Base-by-base conservation (phyloP, 2,113 vertebrate genomes). In the Mus pahari region DNA sequence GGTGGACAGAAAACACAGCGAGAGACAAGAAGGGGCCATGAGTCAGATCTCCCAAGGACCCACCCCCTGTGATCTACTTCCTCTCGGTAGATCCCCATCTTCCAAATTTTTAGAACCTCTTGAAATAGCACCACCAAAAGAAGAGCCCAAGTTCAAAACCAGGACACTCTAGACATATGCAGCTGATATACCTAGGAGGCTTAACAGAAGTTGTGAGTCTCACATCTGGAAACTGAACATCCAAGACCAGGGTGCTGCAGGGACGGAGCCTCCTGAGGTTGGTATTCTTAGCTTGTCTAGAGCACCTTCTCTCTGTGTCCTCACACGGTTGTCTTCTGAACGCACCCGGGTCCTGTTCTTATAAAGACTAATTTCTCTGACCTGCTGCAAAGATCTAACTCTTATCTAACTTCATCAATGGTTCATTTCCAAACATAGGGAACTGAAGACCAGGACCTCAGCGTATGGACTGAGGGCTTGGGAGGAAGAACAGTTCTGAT, bases 291-390 rank as follows among this genome's bases (percentile, higher is more conserved):
- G 75, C 53, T 48, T 36, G 39, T 39, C 45, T 24, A 22, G 14
- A 77, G 50, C 9, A 2, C 48, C 74, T 60, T 60, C 83, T 55
- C 71, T 55, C 31, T 5, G 19, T n/a, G n/a, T 68, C 42, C 26
- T 55, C n/a, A 24, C 9, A 24, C 0, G 12, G 36, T 45, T 1
- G 0, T 39, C 60, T n/a, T 58, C 74, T 74, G 3, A 4, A 7
- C 5, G 19, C 33, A 31, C 48, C n/a, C 39, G 36, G 39, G 68
- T 87, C 64, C 48, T 48, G 33, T 81, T 45, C 58, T 73, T 39
- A 24, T 1, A 42, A n/a, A 31, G 33, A 58, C 12, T 1, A 7
- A 58, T 42, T 48, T 31, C 9, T 10, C 0, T 6, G n/a, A 19
- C 48, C 53, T 48, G 42, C 2, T 6, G 5, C 19, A 19, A 60